Percentiles rank a stretch among this genome's conserved stretches.
These are phyloP conservation scores for Lophochroa leadbeateri DNA, from an alignment of 2,113 vertebrate species.

Conservation along the genomic window DNA sequence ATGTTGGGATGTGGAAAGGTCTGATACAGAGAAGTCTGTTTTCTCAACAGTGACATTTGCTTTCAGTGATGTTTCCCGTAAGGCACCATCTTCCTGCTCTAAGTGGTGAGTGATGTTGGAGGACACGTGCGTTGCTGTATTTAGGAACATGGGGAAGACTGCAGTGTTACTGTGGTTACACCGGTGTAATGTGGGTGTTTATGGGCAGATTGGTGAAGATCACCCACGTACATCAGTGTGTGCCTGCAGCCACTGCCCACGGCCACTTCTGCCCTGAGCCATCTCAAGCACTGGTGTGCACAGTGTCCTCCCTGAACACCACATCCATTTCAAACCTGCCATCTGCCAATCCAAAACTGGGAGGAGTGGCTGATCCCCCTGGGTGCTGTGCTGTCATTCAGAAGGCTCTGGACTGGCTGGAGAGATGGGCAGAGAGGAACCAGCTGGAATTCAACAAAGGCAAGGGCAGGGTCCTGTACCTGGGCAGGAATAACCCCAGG, in stretches of 20 bases:
- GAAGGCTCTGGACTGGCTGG: neutral
- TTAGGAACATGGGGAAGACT: neutral
- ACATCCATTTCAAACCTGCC: neutral
- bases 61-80: neutral
- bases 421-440: neutral
- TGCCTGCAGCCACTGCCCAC: rapidly evolving
- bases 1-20: neutral
- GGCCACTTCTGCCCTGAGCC: neutral
- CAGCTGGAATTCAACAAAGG: neutral
- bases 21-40: neutral
- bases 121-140: rapidly evolving
- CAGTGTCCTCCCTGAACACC: neutral
- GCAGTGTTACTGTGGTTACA: neutral
- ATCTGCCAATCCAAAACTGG: neutral
- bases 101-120: neutral
- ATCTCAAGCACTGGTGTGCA: rapidly evolving
- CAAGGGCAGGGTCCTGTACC: neutral
- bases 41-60: neutral
- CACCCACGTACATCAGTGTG: rapidly evolving
- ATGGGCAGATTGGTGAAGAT: neutral
- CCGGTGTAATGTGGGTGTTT: neutral
- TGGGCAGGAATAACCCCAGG: neutral
- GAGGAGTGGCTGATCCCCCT: neutral
- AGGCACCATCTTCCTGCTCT: neutral
- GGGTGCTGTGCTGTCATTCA: neutral